Conservation (phyloP, 2,797 vertebrate genomes). For the Delichon dasypus region DNA sequence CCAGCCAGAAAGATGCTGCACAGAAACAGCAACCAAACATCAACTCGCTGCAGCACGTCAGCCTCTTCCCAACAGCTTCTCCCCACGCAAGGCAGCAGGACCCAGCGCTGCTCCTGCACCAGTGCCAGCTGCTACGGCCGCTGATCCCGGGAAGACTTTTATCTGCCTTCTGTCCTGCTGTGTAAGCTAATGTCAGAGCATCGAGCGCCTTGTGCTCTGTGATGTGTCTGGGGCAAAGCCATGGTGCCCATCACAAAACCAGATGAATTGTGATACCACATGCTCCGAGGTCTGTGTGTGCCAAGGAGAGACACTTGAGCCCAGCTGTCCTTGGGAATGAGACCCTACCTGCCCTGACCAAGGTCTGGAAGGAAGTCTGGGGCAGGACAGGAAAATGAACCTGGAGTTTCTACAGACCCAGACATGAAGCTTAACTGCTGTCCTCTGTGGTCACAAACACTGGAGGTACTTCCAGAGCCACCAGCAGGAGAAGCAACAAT, state of each 20-base stretch:
- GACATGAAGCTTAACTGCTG: rapidly evolving
- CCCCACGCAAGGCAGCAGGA: neutral
- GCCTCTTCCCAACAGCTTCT: neutral
- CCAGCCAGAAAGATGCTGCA: neutral
- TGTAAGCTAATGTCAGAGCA: neutral
- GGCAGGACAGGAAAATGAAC: neutral
- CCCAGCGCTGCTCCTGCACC: neutral
- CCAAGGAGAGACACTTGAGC: neutral
- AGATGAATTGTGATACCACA: neutral
- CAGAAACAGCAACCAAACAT: neutral
- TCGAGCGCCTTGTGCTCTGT: rapidly evolving
- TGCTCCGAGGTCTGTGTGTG: neutral
- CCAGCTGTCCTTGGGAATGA: neutral
- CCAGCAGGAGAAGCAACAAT: neutral
- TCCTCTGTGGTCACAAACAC: neutral
- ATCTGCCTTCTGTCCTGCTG: neutral
- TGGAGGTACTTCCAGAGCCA: neutral
- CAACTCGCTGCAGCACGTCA: neutral
- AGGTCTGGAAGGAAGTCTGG: neutral
- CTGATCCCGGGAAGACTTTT: neutral
- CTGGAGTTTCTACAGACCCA: neutral
- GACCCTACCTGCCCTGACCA: neutral
- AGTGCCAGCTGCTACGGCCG: neutral
- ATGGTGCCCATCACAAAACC: neutral
- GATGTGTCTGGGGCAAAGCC: neutral